Conservation (phyloP, 2,113 vertebrate genomes). For the Protomyctophum bolini region DNA sequence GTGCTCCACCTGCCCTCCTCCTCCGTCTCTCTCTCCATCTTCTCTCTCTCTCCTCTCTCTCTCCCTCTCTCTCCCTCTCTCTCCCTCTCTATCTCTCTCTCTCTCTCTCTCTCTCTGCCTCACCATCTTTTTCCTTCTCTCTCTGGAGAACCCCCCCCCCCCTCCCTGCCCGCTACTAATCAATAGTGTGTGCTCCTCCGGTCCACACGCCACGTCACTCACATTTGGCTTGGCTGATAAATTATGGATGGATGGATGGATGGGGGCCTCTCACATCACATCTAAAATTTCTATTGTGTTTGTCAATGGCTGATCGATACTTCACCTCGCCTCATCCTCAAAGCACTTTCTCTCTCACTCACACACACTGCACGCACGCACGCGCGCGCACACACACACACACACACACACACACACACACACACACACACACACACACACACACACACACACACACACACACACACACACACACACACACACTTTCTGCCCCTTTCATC, state of each 20-base stretch:
- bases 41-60: slow-evolving; percentile 65
- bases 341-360: slow-evolving; percentile 67
- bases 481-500: slow-evolving; percentile 53
- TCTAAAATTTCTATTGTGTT: slow-evolving; percentile 93
- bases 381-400: too few species aligned
- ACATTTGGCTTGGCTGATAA: slow-evolving; percentile 87
- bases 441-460: too few species aligned
- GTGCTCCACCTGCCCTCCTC: slow-evolving; percentile 78
- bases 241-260: slow-evolving; percentile 85
- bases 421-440: too few species aligned
- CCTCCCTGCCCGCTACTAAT: slow-evolving; percentile 81
- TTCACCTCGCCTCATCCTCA: slow-evolving; percentile 85
- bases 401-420: too few species aligned
- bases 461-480: too few species aligned
- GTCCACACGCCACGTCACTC: slow-evolving; percentile 88
- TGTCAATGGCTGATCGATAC: slow-evolving; percentile 92
- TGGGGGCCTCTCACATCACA: slow-evolving; percentile 83
- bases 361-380: too few species aligned
- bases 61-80: slow-evolving; percentile 61
- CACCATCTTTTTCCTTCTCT: slow-evolving; percentile 26
- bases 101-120: slow-evolving; percentile 73
- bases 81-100: slow-evolving; percentile 75
- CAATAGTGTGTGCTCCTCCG: slow-evolving; percentile 86
- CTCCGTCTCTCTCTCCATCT: slow-evolving; percentile 67
- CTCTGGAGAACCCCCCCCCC: slow-evolving; percentile 59